Evolutionary conservation across 2,888 invertebrate species (phyloP).

Genomic region (Pseudoips prasinana): DNA sequence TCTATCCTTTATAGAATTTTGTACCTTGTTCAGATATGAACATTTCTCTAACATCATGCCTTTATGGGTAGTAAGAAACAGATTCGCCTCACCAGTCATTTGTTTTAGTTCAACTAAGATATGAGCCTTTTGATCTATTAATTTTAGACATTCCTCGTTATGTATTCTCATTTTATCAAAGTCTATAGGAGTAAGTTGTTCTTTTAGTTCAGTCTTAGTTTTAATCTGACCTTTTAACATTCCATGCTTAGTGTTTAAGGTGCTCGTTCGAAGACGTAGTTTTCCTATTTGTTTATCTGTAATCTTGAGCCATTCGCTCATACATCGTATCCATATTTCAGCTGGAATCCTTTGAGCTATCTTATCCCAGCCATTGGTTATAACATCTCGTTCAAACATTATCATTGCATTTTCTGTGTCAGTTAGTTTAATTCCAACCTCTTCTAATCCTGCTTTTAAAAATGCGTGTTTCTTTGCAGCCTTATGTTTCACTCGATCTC

Average conservation of each 20-base stretch:
- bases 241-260: slow-evolving; percentile 75
- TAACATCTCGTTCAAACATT: slow-evolving; percentile 76
- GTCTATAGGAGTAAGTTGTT: slow-evolving; percentile 82
- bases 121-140: slow-evolving; percentile 78
- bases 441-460: slow-evolving; percentile 79
- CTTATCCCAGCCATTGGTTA: slow-evolving; percentile 77
- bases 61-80: slow-evolving; percentile 80
- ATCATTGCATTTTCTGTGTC: slow-evolving; percentile 73
- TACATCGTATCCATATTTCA: slow-evolving; percentile 81
- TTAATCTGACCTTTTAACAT: slow-evolving; percentile 79
- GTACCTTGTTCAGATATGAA: slow-evolving; percentile 58
- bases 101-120: slow-evolving; percentile 81
- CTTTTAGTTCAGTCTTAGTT: slow-evolving; percentile 81
- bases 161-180: slow-evolving; percentile 85
- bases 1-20: slow-evolving; percentile 61
- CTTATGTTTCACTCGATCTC: slow-evolving; percentile 39
- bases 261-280: slow-evolving; percentile 79
- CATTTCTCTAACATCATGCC: slow-evolving; percentile 79
- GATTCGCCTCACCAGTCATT: slow-evolving; percentile 81
- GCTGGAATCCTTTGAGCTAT: slow-evolving; percentile 84
- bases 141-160: slow-evolving; percentile 71
- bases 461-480: slow-evolving; percentile 60
- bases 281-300: slow-evolving; percentile 81
- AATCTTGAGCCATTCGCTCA: slow-evolving; percentile 83
- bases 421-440: slow-evolving; percentile 71